These are phyloP conservation scores for Caenorhabditis sp. DNA, from an alignment of 2,888 invertebrate genomes.

Conservation along the genomic window DNA sequence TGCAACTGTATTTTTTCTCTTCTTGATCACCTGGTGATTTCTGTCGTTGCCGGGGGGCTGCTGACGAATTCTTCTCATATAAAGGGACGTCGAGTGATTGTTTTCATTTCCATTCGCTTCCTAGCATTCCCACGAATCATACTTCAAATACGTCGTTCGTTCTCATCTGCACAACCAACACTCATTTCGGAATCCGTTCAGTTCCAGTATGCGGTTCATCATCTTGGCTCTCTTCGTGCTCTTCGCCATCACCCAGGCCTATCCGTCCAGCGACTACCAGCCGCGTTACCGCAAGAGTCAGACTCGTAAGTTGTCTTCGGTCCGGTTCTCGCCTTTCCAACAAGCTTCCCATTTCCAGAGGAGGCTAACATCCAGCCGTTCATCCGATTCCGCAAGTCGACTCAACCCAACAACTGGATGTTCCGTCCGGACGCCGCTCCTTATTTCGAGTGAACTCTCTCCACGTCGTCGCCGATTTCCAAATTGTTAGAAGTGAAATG, in stretches of 20 bases:
- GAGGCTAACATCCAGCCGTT: conserved; percentile 73
- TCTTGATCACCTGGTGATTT: conserved; percentile 21
- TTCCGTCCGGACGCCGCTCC: conserved; percentile 46
- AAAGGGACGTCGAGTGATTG: conserved; percentile 11
- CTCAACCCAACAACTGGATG: conserved; percentile 59
- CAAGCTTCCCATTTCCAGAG: conserved; percentile 54
- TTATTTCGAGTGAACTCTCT: conserved; percentile 47
- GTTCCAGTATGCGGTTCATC: conserved; percentile 55
- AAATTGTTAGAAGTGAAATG: conserved; percentile 32
- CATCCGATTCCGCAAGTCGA: conserved; percentile 72
- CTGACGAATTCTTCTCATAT: neutral
- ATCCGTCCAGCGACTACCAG: conserved; percentile 57
- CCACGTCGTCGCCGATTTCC: neutral
- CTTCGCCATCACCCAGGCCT: conserved; percentile 59
- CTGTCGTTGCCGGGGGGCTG: neutral
- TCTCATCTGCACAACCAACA: neutral
- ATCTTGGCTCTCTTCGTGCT: conserved; percentile 66
- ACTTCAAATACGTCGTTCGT: no score
- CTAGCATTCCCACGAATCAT: conserved; percentile 20
- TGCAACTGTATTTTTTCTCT: neutral
- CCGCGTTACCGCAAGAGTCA: conserved; percentile 69
- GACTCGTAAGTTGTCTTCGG: conserved; percentile 62
- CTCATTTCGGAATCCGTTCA: conserved; percentile 9
- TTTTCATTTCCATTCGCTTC: conserved; percentile 12
- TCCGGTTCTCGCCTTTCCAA: neutral